Conservation (phyloP, 2,113 vertebrate species). For the Campylomormyrus tamandua region DNA sequence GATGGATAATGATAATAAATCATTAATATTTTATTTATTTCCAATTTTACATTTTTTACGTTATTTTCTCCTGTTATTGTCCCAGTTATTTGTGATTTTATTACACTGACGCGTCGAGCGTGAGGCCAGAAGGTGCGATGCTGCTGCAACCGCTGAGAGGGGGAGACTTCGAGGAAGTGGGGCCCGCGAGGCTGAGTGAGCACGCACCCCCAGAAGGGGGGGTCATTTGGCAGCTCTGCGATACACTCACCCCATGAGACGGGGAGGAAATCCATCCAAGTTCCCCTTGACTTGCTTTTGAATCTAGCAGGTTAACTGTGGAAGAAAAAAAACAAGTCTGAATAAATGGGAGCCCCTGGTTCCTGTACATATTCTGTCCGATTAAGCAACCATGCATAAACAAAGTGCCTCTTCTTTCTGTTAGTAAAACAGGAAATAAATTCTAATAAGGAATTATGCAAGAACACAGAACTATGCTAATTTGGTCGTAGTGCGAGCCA, state of each 20-base stretch:
- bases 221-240: neutral
- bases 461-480: neutral
- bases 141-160: neutral
- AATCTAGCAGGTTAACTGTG: conserved; percentile 96
- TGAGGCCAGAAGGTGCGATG: neutral
- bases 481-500: neutral
- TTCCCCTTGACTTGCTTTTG: conserved; percentile 96
- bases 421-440: neutral
- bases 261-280: conserved; percentile 98
- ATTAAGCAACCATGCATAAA: neutral
- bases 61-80: neutral
- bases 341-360: neutral
- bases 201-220: neutral
- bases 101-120: no score
- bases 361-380: neutral
- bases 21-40: neutral
- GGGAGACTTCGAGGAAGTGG: neutral
- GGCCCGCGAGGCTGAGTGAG: neutral
- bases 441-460: neutral
- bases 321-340: conserved; percentile 33
- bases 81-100: neutral
- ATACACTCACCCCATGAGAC: conserved; percentile 86
- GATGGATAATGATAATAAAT: neutral
- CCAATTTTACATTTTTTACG: neutral
- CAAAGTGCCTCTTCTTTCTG: neutral